Conservation (phyloP, 2,888 invertebrate genomes). For the Spisula subtruncata region DNA sequence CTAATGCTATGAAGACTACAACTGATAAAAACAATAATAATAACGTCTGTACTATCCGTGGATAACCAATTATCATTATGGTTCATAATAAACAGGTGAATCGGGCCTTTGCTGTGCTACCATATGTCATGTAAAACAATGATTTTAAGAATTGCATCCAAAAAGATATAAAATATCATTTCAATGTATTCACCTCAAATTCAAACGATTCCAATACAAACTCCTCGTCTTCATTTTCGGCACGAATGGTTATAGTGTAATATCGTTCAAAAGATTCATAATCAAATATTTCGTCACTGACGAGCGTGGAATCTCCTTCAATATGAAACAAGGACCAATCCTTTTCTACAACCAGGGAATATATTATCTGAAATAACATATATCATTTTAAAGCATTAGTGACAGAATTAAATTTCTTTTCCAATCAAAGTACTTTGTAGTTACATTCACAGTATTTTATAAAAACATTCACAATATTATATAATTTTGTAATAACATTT, state of each 20-base stretch:
- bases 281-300: slow-evolving; percentile 67
- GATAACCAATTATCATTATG: too few species aligned
- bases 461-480: too few species aligned
- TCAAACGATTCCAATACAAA: slow-evolving; percentile 57
- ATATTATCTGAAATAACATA: slow-evolving; percentile 35
- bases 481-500: too few species aligned
- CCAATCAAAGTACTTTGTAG: too few species aligned
- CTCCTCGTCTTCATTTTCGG: slow-evolving; percentile 69
- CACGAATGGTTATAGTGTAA: slow-evolving; percentile 65
- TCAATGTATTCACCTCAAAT: slow-evolving; percentile 65
- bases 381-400: too few species aligned
- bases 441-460: too few species aligned
- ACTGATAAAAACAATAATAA: too few species aligned
- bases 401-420: too few species aligned
- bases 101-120: neutral
- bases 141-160: neutral
- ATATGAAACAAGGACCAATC: slow-evolving; percentile 56
- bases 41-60: too few species aligned
- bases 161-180: neutral
- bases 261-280: slow-evolving; percentile 66
- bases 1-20: too few species aligned
- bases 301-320: slow-evolving; percentile 73
- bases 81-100: neutral
- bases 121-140: neutral
- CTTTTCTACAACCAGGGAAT: slow-evolving; percentile 20